Evolutionary conservation across 2,797 vertebrate genomes (phyloP), one percentile per base, ranked within the genome.

Genomic region (Mormyrus proboscirostris): DNA sequence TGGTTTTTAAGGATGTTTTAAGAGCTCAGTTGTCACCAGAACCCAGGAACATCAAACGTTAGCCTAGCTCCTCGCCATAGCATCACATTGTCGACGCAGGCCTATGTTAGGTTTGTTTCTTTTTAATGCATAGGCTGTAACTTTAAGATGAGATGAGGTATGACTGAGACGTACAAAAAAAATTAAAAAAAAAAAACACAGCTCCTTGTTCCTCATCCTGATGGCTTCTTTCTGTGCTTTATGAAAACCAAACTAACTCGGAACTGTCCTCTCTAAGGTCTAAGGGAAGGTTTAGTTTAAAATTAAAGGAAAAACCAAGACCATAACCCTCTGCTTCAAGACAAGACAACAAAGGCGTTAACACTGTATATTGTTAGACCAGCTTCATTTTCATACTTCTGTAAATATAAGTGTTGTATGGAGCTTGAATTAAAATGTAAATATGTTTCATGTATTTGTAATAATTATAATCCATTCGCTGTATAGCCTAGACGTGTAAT

Each of bases 371-470:
- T 96, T 95, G 94, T 97, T 95, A 94, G 96, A 96, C 95, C 96
- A 94, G 95, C 96, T 97, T 97, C 96, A 96, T 97, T 97, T 98
- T 96, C 97, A 97, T 97, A 96, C 95, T 97, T 98, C 98, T 99
- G 98, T 99, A 99, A 99, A 99, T 99, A 99, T 96, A 96, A 96
- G 94, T 89, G 96, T 98, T 96, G 97, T 97, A 97, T 96, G 97
- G 97, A 97, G 98, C 97, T 98, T 97, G 96, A 97, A 98, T 97
- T 97, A 97, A 98, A 98, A 96, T 99, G 98, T 99, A 99, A 99
- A 99, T 99, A 99, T 94, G 97, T 97, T 98, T 98, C 97, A 97
- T 97, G 98, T 99, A 99, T 99, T 99, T 99, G 98, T 99, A 99
- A 98, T 99, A 98, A 98, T 97, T 97, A 96, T 96, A 98, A 98